Conservation (phyloP, 2,888 invertebrate species). For the Dynastes maya region DNA sequence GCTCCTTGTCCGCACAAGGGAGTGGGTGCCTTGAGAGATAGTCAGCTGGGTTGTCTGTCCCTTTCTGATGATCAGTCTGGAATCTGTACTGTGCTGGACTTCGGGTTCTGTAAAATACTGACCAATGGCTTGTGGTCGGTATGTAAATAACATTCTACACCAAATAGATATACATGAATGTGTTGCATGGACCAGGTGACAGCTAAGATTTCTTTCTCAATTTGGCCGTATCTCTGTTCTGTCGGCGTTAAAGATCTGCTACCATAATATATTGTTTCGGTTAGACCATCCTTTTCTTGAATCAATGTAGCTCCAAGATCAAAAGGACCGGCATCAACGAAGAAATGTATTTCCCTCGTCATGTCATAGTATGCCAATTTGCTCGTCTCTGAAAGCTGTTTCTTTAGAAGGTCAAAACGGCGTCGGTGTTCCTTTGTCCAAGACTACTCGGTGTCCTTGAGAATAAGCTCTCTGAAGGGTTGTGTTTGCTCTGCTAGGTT, state of each 20-base stretch:
- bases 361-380: constrained; percentile 45
- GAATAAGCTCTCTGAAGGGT: constrained; percentile 23
- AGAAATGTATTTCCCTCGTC: constrained; percentile 33
- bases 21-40: constrained; percentile 53
- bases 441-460: constrained; percentile 43
- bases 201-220: constrained; percentile 64
- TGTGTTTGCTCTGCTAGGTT: not conserved
- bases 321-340: constrained; percentile 44
- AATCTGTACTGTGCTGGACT: constrained; percentile 48
- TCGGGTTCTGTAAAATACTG: constrained; percentile 50
- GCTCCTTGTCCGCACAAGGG: not conserved
- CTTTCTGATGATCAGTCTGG: constrained; percentile 49
- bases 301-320: constrained; percentile 41
- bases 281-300: constrained; percentile 19
- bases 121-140: constrained; percentile 55
- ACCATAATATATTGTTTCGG: constrained; percentile 59
- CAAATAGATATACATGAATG: constrained; percentile 64
- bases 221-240: constrained; percentile 59
- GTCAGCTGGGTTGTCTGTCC: constrained; percentile 53
- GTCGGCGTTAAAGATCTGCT: constrained; percentile 56
- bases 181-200: constrained; percentile 56
- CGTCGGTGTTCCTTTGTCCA: constrained; percentile 44
- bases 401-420: constrained; percentile 27
- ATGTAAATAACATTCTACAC: constrained; percentile 51
- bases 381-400: constrained; percentile 30